Conservation (phyloP, 2,797 vertebrate genomes). For the Muraenolepis orangiensis region DNA sequence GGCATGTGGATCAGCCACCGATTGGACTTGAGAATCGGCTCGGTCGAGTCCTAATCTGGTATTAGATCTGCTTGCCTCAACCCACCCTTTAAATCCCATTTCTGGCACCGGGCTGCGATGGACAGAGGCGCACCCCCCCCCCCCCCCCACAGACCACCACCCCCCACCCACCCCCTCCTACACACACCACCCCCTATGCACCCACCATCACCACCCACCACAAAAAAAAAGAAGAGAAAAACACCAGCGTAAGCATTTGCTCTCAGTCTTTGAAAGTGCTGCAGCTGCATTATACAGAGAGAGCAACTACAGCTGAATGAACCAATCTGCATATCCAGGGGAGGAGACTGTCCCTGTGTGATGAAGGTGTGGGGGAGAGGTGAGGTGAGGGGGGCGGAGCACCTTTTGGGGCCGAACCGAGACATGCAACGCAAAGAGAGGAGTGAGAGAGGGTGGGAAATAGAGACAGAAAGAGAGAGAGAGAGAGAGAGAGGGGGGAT, state of each 20-base stretch:
- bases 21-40: conserved; percentile 43
- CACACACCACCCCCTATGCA: conserved; percentile 11
- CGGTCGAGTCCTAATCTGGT: conserved; percentile 55
- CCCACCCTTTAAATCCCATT: conserved; percentile 53
- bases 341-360: conserved; percentile 56
- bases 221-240: conserved; percentile 51
- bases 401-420: conserved; percentile 31
- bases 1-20: conserved; percentile 56
- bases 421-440: conserved; percentile 28
- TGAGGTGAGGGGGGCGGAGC: conserved; percentile 22
- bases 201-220: conserved; percentile 22
- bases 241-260: conserved; percentile 74
- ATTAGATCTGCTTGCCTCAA: conserved; percentile 54
- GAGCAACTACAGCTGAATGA: conserved; percentile 76
- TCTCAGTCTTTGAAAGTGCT: conserved; percentile 74
- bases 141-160: conserved; percentile 4
- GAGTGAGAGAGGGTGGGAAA: not conserved
- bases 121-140: conserved; percentile 47
- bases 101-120: conserved; percentile 58
- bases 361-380: conserved; percentile 46
- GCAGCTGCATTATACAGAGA: conserved; percentile 74
- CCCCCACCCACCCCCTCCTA: conserved; percentile 13
- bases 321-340: conserved; percentile 76
- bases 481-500: no score
- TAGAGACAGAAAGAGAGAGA: no score